A percentile compares a stretch with the other conserved stretches of the same genome.
phyloP scores from a whole-genome alignment of 2,113 vertebrate genomes.

The Apteryx mantelli region DNA sequence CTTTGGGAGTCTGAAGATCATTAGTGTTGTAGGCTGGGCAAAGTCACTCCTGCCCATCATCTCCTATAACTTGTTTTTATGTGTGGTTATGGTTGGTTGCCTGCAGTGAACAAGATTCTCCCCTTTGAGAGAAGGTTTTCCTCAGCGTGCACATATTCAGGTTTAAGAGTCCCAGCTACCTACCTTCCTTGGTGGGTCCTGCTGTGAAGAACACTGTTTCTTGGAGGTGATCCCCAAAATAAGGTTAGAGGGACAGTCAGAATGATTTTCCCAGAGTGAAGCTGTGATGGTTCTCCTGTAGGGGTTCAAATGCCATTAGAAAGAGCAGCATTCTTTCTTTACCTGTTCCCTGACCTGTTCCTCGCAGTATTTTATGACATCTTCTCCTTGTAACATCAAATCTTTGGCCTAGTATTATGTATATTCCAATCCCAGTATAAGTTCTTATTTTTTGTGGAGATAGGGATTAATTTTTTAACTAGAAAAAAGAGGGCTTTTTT shows the following conservation, averaged over 20 bases:
- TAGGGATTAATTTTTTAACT: background rate
- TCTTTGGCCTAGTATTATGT: background rate
- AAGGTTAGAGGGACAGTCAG: background rate
- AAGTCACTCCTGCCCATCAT: background rate
- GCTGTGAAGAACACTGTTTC: background rate
- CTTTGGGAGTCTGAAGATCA: background rate
- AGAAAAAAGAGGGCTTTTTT: background rate
- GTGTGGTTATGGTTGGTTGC: background rate
- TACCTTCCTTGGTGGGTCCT: background rate
- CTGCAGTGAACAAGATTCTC: background rate
- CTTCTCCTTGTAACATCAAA: background rate
- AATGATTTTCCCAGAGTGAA: background rate
- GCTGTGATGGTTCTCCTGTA: background rate
- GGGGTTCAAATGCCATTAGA: background rate
- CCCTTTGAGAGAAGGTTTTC: background rate
- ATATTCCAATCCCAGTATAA: background rate
- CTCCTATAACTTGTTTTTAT: background rate
- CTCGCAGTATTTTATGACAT: background rate
- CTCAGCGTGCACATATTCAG: background rate
- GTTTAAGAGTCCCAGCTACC: background rate
- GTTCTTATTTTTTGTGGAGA: background rate
- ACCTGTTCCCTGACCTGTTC: background rate
- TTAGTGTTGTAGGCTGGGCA: background rate
- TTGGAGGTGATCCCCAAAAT: background rate
- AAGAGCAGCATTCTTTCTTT: background rate